Evolutionary conservation across 2,797 vertebrate species (phyloP).

Genomic region (Neosilurus hyrtlii): DNA sequence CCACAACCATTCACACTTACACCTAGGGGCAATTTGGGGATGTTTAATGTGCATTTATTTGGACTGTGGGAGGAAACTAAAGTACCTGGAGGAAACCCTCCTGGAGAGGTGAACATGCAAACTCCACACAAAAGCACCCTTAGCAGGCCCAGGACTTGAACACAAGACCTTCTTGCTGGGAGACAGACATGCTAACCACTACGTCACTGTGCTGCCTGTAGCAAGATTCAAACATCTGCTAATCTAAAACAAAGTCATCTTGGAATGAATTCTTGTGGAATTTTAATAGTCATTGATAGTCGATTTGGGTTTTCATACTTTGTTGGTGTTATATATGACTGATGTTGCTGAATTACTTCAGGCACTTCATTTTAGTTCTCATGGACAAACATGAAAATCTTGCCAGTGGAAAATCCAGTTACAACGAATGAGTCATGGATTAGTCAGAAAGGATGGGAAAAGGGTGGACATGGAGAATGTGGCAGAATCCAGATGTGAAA

Average conservation of each 20-base stretch:
- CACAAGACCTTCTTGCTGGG: too few relatives aligned
- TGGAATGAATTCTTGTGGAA: neutral
- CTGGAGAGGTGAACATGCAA: too few relatives aligned
- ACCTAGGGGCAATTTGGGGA: too few relatives aligned
- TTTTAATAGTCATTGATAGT: neutral
- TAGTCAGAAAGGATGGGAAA: slow-evolving; percentile 12
- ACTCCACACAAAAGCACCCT: too few relatives aligned
- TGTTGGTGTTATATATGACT: neutral
- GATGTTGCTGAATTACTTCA: neutral
- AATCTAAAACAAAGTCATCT: neutral
- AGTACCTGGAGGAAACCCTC: too few relatives aligned
- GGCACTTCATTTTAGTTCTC: neutral
- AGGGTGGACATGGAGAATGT: slow-evolving; percentile 22
- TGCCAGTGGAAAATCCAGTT: slow-evolving; percentile 39
- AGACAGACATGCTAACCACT: too few relatives aligned
- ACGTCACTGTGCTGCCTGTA: too few relatives aligned
- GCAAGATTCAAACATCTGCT: neutral
- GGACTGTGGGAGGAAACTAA: too few relatives aligned
- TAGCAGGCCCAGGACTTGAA: too few relatives aligned
- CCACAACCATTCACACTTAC: too few relatives aligned
- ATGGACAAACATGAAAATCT: neutral
- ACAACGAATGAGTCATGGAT: slow-evolving; percentile 42
- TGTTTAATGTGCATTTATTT: too few relatives aligned
- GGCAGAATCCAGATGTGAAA: slow-evolving; percentile 44
- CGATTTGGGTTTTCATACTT: neutral